These are phyloP conservation scores for Xenotilapia leptura DNA, from an alignment of 2,113 vertebrate genomes.

Conservation along the genomic window DNA sequence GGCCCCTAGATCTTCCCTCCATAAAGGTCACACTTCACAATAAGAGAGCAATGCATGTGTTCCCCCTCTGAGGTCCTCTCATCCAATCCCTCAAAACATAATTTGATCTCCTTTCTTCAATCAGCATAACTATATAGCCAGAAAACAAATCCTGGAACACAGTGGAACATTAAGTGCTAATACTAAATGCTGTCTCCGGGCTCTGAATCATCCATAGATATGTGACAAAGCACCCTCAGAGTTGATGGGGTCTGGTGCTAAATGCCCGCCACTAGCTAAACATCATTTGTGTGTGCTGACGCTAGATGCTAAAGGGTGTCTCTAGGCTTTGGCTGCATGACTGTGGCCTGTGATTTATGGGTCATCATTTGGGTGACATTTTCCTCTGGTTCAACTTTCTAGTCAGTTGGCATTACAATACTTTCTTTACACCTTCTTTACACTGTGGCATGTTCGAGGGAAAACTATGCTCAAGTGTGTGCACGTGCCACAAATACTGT, in stretches of 20 bases:
- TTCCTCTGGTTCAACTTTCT: constrained; percentile 30
- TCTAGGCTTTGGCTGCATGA: constrained; percentile 40
- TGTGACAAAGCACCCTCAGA: constrained; percentile 39
- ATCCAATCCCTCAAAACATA: constrained; percentile 32
- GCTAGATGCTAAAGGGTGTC: constrained; percentile 45
- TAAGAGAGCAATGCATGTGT: constrained; percentile 36
- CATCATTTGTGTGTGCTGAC: constrained; percentile 38
- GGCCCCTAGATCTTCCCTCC: constrained; percentile 35
- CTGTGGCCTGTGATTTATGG: constrained; percentile 53
- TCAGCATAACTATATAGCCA: constrained; percentile 36
- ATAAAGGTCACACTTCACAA: constrained; percentile 67
- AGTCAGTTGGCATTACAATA: constrained; percentile 23
- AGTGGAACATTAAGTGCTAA: constrained; percentile 47
- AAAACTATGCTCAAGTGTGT: background rate
- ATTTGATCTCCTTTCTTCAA: constrained; percentile 52
- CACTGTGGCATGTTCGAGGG: background rate
- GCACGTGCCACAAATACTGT: background rate
- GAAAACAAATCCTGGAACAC: constrained; percentile 31
- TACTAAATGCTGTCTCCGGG: constrained; percentile 33
- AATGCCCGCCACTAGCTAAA: constrained; percentile 45
- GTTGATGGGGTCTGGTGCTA: constrained; percentile 60
- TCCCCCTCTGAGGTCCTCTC: constrained; percentile 39
- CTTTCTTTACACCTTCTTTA: constrained; percentile 36
- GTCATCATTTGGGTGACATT: constrained; percentile 55
- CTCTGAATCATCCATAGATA: constrained; percentile 55